Evolutionary conservation across 2,797 vertebrate species (phyloP), one percentile per base, ranked within the genome.

Genomic region (Xenopus petersii): DNA sequence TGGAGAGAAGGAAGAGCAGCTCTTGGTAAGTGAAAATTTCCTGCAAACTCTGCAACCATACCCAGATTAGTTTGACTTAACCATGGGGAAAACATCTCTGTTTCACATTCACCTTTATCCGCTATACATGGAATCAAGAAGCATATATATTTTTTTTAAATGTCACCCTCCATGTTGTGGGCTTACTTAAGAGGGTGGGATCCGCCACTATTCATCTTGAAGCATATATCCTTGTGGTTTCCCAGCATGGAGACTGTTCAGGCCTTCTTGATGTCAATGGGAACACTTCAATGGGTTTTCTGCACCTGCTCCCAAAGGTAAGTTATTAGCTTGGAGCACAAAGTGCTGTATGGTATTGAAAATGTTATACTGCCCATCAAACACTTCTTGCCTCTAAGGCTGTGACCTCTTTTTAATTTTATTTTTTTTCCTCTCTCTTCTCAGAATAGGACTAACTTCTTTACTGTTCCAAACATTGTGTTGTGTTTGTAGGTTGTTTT

Each of bases 1-100:
- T 0, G 94, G 94, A 1, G 96, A 98, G 79, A 96, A 97, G 80
- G 95, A 99, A 5, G 96, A 97, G 70, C 92, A 95, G 79, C 95
- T 99, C 49, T 82, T 97, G 79, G 98, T 99, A 89, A 94, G 96
- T 95, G 75, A 51, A 67, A n/a, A 61, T 67, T 51, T 74, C 21
- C 33, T 74, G 49, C 64, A 58, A 12, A 75, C 67, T 67, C 48
- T 42, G 67, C 67, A 70, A 55, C 64, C 71, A 62, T 68, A 64
- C 13, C 17, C 56, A 60, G 51, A 64, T 71, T 72, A 71, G 54
- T 66, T 79, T 79, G 46, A 48, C 61, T 79, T 74, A 30, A 79
- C 76, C 71, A 73, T 74, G 73, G 67, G 71, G 66, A 73, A 73
- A 65, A 71, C 61, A 63, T 63, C 49, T 78, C 65, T 73, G 49